Percentiles rank a stretch among this genome's conserved stretches.
These are phyloP conservation scores for Prorops nasuta DNA, from an alignment of 1,140 invertebrate genomes.

Conservation along the genomic window DNA sequence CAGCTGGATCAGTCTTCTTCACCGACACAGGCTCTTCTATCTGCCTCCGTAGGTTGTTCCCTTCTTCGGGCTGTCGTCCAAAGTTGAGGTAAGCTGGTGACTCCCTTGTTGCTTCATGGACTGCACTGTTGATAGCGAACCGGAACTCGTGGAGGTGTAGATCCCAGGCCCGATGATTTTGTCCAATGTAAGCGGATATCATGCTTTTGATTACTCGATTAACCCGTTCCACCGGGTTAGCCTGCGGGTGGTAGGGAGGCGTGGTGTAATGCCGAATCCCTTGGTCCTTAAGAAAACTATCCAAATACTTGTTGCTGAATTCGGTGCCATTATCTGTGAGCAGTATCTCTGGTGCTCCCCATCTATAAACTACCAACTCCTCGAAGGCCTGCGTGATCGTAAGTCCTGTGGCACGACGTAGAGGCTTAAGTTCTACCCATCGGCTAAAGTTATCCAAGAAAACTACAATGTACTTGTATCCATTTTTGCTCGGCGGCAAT, in stretches of 20 bases:
- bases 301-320: conserved; percentile 24
- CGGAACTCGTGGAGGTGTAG: conserved; percentile 24
- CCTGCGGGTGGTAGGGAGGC: conserved; percentile 42
- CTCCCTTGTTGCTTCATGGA: conserved; percentile 26
- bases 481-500: conserved; percentile 35
- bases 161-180: conserved; percentile 39
- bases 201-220: conserved; percentile 48
- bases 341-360: conserved; percentile 34
- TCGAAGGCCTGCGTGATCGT: conserved; percentile 25
- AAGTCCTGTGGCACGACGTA: conserved; percentile 28
- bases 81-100: conserved; percentile 40
- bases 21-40: neutral
- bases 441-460: conserved; percentile 45
- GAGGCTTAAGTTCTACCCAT: conserved; percentile 23
- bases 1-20: neutral
- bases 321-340: conserved; percentile 51
- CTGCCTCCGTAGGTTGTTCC: neutral
- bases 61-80: conserved; percentile 34
- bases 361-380: conserved; percentile 29
- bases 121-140: conserved; percentile 34
- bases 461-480: conserved; percentile 44
- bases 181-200: conserved; percentile 35
- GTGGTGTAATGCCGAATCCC: neutral
- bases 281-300: neutral
- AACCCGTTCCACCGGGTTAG: conserved; percentile 46